A percentile compares a stretch with the other conserved stretches of the same genome.
These are phyloP conservation scores for Anastatus disparis DNA, from an alignment of 1,140 invertebrate species.

Conservation along the genomic window DNA sequence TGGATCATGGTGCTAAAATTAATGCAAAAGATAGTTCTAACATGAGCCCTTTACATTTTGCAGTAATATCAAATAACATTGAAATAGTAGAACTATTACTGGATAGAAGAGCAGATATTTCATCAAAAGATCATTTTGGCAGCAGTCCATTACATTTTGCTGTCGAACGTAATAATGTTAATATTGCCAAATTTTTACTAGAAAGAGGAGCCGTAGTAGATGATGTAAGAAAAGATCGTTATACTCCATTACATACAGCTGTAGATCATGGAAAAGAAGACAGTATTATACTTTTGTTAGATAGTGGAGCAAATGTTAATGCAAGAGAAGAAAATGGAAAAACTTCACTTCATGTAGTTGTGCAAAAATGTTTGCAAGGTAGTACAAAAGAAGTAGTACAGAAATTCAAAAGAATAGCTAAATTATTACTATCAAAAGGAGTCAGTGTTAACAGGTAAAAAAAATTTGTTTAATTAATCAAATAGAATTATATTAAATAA, in stretches of 20 bases:
- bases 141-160: slow-evolving; percentile 38
- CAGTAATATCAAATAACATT: slow-evolving; percentile 63
- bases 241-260: slow-evolving; percentile 39
- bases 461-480: background rate
- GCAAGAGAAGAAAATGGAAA: slow-evolving; percentile 24
- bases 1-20: slow-evolving; percentile 39
- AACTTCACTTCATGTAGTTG: slow-evolving; percentile 14
- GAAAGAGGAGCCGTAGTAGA: slow-evolving; percentile 32
- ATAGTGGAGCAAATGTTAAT: slow-evolving; percentile 33
- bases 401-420: slow-evolving; percentile 33
- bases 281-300: slow-evolving; percentile 38
- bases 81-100: slow-evolving; percentile 60
- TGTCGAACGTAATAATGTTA: slow-evolving; percentile 23
- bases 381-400: slow-evolving; percentile 20
- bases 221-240: slow-evolving; percentile 14
- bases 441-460: slow-evolving; percentile 15
- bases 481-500: slow-evolving; percentile 66
- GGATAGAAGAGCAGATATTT: slow-evolving; percentile 59
- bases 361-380: slow-evolving; percentile 22
- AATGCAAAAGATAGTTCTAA: slow-evolving; percentile 27
- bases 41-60: slow-evolving; percentile 65
- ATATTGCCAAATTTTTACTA: slow-evolving; percentile 35
- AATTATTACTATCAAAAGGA: slow-evolving; percentile 10
- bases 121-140: slow-evolving; percentile 60
- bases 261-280: slow-evolving; percentile 30